Evolutionary conservation across 2,113 vertebrate genomes (phyloP), one percentile per base, ranked within the genome.

Genomic region (Pseudopipra pipra): DNA sequence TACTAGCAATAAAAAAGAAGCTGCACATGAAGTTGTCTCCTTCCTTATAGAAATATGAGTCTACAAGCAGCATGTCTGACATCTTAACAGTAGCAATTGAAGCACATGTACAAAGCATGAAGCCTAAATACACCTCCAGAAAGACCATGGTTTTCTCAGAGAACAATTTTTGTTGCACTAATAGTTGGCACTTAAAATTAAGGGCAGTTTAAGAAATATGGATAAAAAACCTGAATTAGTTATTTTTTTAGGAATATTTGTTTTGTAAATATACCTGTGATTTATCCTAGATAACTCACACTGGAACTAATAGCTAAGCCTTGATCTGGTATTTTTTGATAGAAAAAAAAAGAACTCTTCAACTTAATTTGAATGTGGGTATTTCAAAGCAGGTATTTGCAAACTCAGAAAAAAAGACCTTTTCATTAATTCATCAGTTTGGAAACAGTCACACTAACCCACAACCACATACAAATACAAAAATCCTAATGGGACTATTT

Each of bases 401-500:
- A 97, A 97, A 97, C 93, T 97, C 77, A 85, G 85, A 93, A 96
- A 97, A 96, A 96, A 96, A 96, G 93, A 74, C 86, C 95, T 96
- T 97, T 98, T 98, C 97, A 97, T 98, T 98, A 98, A 97, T 97
- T 87, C 94, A 90, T 85, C 93, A 95, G 97, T 97, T 97, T 98
- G 85, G 96, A 98, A 98, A 97, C 97, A 97, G 97, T 97, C 92
- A 96, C 95, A 92, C 85, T 96, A 97, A 96, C 95, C 95, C 95
- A 91, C 96, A 98, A 97, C 95, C 95, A 93, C 94, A 97, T 97
- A 96, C 97, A 98, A 98, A 97, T 97, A 97, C 98, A 98, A 98
- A 98, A 98, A 97, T 98, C 97, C 98, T 98, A 98, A 98, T 98
- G 98, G 97, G 98, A 98, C 98, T 97, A 97, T 98, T 98, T 98